Evolutionary conservation across 2,888 invertebrate genomes (phyloP), one percentile per base, ranked within the genome.

Genomic region (Pyrgus malvae): DNA sequence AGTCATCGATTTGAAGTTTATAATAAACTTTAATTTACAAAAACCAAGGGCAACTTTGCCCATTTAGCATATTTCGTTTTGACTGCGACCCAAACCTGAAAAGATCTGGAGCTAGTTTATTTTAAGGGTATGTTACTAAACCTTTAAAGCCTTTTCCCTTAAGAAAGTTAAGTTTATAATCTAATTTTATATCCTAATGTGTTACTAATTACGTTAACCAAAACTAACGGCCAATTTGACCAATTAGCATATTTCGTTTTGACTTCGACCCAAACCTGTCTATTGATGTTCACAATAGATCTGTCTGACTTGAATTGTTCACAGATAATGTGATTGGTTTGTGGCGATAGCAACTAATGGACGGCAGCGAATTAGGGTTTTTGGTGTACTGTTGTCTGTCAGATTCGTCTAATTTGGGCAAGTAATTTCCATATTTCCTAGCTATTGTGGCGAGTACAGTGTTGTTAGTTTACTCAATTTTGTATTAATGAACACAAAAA

Each of bases 321-420:
- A 50, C 31, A 49, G 41, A 48, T 48, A 29, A 14, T 21, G 41
- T 33, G 33, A 23, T 33, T 33, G 50, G 33, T 50, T 48, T 49
- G 49, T 19, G 23, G 41, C 11, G 9, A 29, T 23, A 23, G 33
- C 21, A 31, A 25, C 29, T 50, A 41, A 42, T 50, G 41, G 31
- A 33, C 23, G 23, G 23, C 16, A 17, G n/a, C 33, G 40, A 40
- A 33, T 50, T 50, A 35, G 35, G 33, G 33, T 33, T 33, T 23
- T 23, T 23, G 33, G 11, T 33, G 40, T 49, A 41, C 42, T 21
- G 23, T 27, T 41, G 9, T 27, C 4, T 14, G 25, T 31, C 31
- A 14, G 9, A 35, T 33, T 33, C 11, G n/a, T 11, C n/a, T 29
- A 11, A 27, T 27, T 27, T 27, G 6, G 27, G n/a, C 27, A n/a